These are phyloP conservation scores for Apantesis nais DNA, from an alignment of 2,888 invertebrate species.

Conservation along the genomic window DNA sequence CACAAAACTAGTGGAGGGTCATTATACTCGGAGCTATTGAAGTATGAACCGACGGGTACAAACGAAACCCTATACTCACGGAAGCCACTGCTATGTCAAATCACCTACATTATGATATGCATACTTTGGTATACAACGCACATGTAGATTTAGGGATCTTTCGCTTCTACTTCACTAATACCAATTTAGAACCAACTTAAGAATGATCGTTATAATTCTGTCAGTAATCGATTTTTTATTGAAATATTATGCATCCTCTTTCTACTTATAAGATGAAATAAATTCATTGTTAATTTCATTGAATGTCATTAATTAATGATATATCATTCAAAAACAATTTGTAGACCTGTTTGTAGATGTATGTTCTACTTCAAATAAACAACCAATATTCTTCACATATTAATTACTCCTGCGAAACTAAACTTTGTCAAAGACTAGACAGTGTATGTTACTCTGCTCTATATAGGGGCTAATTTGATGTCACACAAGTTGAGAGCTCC, in stretches of 20 bases:
- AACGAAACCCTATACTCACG: constrained; percentile 67
- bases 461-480: constrained; percentile 57
- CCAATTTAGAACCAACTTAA: constrained; percentile 43
- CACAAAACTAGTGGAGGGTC: constrained; percentile 27
- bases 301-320: no score
- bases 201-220: constrained; percentile 25
- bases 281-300: not conserved
- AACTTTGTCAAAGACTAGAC: constrained; percentile 31
- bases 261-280: not conserved
- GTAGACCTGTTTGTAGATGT: not conserved
- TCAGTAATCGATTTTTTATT: constrained; percentile 31
- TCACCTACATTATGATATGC: constrained; percentile 25
- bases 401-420: constrained; percentile 9
- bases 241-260: constrained; percentile 27
- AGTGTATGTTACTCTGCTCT: constrained; percentile 37
- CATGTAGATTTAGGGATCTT: constrained; percentile 9
- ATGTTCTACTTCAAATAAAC: not conserved
- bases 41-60: constrained; percentile 59
- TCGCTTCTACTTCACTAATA: constrained; percentile 20
- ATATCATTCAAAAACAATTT: no score
- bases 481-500: constrained; percentile 69
- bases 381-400: constrained; percentile 5
- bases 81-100: constrained; percentile 66
- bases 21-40: constrained; percentile 47
- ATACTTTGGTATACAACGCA: constrained; percentile 15